Percentiles rank a stretch among this genome's conserved stretches.
phyloP scores from a whole-genome alignment of 2,797 vertebrate species.

The Esox lucius region DNA sequence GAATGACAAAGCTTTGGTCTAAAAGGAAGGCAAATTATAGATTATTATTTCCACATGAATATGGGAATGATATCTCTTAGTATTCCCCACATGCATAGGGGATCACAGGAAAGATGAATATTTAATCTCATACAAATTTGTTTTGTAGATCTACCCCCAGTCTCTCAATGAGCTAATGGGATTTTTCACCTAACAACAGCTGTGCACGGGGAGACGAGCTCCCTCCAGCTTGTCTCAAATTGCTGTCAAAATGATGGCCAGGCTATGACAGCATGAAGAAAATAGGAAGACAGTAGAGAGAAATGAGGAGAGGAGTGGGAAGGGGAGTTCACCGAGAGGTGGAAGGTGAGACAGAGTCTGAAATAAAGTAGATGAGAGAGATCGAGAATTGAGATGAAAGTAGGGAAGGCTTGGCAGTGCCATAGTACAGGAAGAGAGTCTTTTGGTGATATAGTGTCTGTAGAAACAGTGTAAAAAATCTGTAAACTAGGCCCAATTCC shows the following conservation, averaged over 20 bases:
- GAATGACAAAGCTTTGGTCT: neutral
- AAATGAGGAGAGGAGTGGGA: slow-evolving; percentile 28
- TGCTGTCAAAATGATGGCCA: slow-evolving; percentile 66
- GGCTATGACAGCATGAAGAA: slow-evolving; percentile 37
- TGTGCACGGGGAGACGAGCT: slow-evolving; percentile 36
- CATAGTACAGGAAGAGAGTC: neutral
- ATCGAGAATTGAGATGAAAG: slow-evolving; percentile 7
- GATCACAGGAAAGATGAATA: slow-evolving; percentile 25
- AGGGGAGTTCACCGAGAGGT: slow-evolving; percentile 8
- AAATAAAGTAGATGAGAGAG: slow-evolving; percentile 12
- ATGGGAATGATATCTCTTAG: slow-evolving; percentile 27
- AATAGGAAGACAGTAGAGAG: slow-evolving; percentile 37
- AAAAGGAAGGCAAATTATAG: neutral
- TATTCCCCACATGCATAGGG: slow-evolving; percentile 36
- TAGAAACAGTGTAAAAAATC: too few relatives aligned
- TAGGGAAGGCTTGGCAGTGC: neutral
- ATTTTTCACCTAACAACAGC: slow-evolving; percentile 64
- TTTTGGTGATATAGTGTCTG: neutral
- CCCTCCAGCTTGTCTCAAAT: slow-evolving; percentile 53
- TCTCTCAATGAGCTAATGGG: slow-evolving; percentile 60
- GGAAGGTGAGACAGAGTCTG: neutral
- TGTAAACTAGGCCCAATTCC: too few relatives aligned
- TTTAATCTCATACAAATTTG: slow-evolving; percentile 48
- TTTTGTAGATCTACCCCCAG: slow-evolving; percentile 51
- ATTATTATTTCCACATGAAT: neutral